phyloP scores from a whole-genome alignment of 2,888 invertebrate species.

The Ypsolopha scabrella region DNA sequence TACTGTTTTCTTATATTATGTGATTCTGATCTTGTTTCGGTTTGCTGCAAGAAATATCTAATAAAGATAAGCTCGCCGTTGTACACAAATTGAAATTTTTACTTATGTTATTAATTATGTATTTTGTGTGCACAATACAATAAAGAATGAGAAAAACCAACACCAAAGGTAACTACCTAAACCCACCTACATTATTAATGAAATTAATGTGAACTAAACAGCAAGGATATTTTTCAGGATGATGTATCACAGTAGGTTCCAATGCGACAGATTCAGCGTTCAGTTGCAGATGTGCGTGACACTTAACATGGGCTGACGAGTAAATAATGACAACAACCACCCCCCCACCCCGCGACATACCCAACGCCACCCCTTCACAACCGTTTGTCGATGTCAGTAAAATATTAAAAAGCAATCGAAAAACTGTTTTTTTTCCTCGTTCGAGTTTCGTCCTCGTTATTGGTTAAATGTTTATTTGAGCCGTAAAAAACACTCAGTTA shows the following conservation, averaged over 20 bases:
- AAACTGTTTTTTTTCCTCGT: background rate
- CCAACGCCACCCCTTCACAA: background rate
- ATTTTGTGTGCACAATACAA: too few relatives aligned
- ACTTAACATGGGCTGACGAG: background rate
- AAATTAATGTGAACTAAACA: background rate
- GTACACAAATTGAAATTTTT: too few relatives aligned
- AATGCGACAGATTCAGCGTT: background rate
- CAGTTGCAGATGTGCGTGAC: constrained; percentile 2
- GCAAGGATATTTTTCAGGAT: background rate
- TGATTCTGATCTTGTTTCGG: too few relatives aligned
- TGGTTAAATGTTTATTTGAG: background rate
- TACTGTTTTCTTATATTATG: too few relatives aligned
- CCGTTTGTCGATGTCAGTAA: background rate
- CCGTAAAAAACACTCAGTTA: background rate
- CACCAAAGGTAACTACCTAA: too few relatives aligned
- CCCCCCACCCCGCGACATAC: background rate
- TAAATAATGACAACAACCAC: background rate
- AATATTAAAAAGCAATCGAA: constrained; percentile 1
- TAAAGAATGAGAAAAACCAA: too few relatives aligned
- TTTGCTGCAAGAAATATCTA: too few relatives aligned
- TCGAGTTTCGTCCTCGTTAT: background rate
- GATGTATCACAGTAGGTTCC: background rate
- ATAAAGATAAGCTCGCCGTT: too few relatives aligned
- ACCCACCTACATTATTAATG: too few relatives aligned
- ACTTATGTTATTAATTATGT: too few relatives aligned